Conservation (phyloP, 2,888 invertebrate species). For the Sarcophaga rosellei region DNA sequence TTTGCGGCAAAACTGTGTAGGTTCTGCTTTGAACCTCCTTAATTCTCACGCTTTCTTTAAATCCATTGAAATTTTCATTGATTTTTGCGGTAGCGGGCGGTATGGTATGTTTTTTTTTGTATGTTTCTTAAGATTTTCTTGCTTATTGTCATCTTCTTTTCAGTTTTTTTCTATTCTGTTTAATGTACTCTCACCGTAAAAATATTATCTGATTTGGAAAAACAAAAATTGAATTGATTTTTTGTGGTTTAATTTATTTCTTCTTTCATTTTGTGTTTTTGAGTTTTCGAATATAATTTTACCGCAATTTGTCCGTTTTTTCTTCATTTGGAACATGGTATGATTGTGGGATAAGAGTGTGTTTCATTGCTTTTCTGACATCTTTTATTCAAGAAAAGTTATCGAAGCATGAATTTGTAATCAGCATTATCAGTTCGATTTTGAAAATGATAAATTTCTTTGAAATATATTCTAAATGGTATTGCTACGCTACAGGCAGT, state of each 20-base stretch:
- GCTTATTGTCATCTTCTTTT: slow-evolving; percentile 39
- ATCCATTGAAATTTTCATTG: slow-evolving; percentile 54
- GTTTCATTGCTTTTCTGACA: slow-evolving; percentile 7
- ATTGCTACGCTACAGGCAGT: neutral
- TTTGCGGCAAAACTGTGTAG: slow-evolving; percentile 53
- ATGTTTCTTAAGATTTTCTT: slow-evolving; percentile 28
- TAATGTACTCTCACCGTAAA: slow-evolving; percentile 29
- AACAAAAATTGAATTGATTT: slow-evolving; percentile 35
- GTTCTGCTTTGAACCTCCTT: slow-evolving; percentile 63
- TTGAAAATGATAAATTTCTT: slow-evolving; percentile 20
- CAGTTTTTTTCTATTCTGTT: neutral
- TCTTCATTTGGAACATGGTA: neutral
- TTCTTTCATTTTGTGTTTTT: slow-evolving; percentile 12
- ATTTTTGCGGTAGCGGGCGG: slow-evolving; percentile 65
- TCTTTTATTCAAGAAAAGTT: slow-evolving; percentile 25
- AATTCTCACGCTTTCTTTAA: slow-evolving; percentile 57
- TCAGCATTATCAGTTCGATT: slow-evolving; percentile 11
- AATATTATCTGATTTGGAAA: slow-evolving; percentile 65
- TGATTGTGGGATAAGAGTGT: slow-evolving; percentile 34
- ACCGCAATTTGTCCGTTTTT: slow-evolving; percentile 32
- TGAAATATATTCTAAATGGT: neutral
- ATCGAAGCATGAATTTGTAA: slow-evolving; percentile 34
- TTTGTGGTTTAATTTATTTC: slow-evolving; percentile 61
- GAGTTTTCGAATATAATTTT: slow-evolving; percentile 37
- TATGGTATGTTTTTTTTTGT: no score